Evolutionary conservation across 2,797 vertebrate genomes (phyloP), one percentile per base, ranked within the genome.

Genomic region (Micrastur ruficollis): DNA sequence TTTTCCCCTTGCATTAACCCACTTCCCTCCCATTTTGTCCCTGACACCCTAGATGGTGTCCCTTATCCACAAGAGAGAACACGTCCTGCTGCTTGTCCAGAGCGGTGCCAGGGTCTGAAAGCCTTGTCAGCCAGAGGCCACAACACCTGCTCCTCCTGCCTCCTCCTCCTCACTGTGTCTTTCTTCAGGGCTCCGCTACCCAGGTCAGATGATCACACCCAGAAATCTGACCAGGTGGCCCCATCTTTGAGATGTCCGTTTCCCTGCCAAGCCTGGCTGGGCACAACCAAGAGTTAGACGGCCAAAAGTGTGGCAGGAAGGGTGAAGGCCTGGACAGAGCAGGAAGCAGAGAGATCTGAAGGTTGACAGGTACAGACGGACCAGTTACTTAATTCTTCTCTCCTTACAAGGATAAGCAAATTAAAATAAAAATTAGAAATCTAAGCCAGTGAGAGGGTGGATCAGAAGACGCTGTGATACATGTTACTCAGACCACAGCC

Each of bases 341-440:
- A 40, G 32, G 56, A 88, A 95, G 36, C 14, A 75, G 59, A 81
- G 21, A 63, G 17, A 81, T 52, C 6, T 42, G 36, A 88, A 91
- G 25, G 62, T 14, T 68, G 34, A 62, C 9, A 59, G n/a, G 6
- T 67, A 83, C 12, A 49, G 65, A 65, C 5, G 29, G 47, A 89
- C 0, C 10, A 62, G 14, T 49, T 78, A 72, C 26, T 81, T 74
- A 74, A 79, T 75, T 74, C 58, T 61, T 36, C 5, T 72, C 38
- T 94, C 59, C 55, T 72, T 84, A 47, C 12, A 84, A 81, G 25
- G 29, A 50, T 58, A 72, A 83, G 36, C 16, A 86, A 86, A 78
- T 42, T 52, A n/a, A 96, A 90, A 65, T 29, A 72, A 89, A 93
- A 89, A 47, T 50, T 32, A 81, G 40, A 81, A 87, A 36, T 38